Percentiles rank a stretch among this genome's conserved stretches.
These are phyloP conservation scores for Xenus cinereus DNA, from an alignment of 2,113 vertebrate genomes.

Conservation along the genomic window DNA sequence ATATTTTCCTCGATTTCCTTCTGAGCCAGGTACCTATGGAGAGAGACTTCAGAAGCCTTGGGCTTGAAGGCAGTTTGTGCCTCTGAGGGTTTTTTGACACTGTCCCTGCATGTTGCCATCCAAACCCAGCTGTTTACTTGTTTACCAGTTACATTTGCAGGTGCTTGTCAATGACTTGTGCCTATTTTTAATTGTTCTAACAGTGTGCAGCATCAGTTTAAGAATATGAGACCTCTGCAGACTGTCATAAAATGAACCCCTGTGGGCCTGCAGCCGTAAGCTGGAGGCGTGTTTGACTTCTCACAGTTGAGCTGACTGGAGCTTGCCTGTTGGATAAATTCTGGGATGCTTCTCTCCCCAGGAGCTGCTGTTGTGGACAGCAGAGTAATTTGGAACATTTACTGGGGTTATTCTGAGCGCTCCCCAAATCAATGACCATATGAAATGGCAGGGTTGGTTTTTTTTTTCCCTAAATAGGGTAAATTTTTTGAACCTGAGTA, in stretches of 20 bases:
- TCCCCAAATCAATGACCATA: neutral
- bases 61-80: neutral
- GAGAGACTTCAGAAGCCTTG: neutral
- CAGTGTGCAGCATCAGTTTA: neutral
- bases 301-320: neutral
- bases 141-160: neutral
- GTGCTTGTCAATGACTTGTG: neutral
- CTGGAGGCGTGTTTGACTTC: neutral
- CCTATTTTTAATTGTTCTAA: neutral
- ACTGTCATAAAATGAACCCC: neutral
- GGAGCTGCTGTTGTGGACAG: neutral
- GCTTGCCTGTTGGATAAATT: neutral
- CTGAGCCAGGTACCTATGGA: neutral
- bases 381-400: neutral
- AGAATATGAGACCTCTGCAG: neutral
- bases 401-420: neutral
- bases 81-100: neutral
- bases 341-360: neutral
- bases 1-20: neutral
- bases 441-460: neutral
- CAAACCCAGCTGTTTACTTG: neutral
- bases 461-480: neutral
- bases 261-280: fast-evolving
- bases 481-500: neutral
- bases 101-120: neutral